phyloP scores from a whole-genome alignment of 2,797 vertebrate species.

The Cichlasoma orientale region DNA sequence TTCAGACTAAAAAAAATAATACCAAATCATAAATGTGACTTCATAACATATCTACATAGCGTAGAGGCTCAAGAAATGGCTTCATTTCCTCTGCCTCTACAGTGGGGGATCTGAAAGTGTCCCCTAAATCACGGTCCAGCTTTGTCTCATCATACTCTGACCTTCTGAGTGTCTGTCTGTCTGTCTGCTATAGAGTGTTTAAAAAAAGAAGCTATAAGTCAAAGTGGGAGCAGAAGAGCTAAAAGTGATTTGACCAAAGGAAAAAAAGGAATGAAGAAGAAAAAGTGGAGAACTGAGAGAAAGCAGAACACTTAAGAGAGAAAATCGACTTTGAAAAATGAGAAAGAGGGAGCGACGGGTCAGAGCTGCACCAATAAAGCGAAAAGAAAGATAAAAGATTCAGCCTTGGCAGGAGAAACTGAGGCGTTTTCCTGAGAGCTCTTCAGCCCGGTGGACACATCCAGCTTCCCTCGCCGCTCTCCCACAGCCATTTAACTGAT shows the following conservation, averaged over 20 bases:
- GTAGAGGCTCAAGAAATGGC: conserved; percentile 13
- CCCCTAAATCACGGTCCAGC: conserved; percentile 7
- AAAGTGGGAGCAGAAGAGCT: conserved; percentile 38
- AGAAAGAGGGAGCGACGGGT: conserved; percentile 55
- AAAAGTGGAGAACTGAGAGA: conserved; percentile 37
- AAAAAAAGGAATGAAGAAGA: conserved; percentile 13
- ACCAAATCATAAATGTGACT: conserved; percentile 16
- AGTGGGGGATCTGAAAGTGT: background rate
- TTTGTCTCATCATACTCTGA: background rate
- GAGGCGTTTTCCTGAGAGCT: conserved; percentile 65
- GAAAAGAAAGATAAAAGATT: conserved; percentile 49
- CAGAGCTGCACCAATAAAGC: conserved; percentile 62
- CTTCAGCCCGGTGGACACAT: conserved; percentile 58
- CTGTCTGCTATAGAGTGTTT: conserved; percentile 10
- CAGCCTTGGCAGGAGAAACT: conserved; percentile 58
- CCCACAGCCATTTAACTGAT: conserved; percentile 71
- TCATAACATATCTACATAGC: conserved; percentile 11
- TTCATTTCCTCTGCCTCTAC: background rate
- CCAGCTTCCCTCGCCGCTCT: conserved; percentile 52
- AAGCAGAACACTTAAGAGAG: conserved; percentile 65
- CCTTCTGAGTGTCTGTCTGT: conserved; percentile 1
- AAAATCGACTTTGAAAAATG: conserved; percentile 71
- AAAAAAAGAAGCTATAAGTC: conserved; percentile 39
- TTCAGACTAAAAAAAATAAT: background rate
- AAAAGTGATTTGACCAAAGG: conserved; percentile 50